Base-by-base conservation (phyloP, 2,113 vertebrate species). In the Taurulus bubalis region DNA sequence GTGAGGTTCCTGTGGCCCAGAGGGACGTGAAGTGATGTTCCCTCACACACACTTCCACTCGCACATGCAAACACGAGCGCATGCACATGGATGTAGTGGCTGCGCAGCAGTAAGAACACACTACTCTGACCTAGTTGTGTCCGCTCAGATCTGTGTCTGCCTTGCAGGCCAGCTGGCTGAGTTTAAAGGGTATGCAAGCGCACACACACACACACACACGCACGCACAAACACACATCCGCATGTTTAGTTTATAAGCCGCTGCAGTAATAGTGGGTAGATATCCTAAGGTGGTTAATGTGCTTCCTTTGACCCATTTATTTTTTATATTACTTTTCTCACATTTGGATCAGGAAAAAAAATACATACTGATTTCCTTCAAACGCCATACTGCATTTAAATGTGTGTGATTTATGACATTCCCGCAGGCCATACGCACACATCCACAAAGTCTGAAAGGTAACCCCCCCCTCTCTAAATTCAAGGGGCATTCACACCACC, bases 71-170 rank as follows among this genome's bases (percentile, higher is more conserved):
- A 88, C 59, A 73, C 58, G 71, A 84, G 84, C 69, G 73, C 73
- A 77, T 79, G 53, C 65, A 40, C 58, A 53, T 26, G 64, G 45
- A 80, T 81, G 59, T 55, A 79, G 70, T 80, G 70, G 75, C 60
- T 82, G 76, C 77, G 60, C 74, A 83, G 83, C 79, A 77, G 74
- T 16, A 74, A 70, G 69, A 85, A 82, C 79, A 80, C 82, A 74
- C 66, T 68, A 62, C 70, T 60, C 67, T 91, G 88, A 88, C 88
- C 91, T 85, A 91, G 86, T 89, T 94, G 82, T 92, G 90, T 93
- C 91, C 73, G 73, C 66, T 90, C 80, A 77, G 75, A 91, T 94
- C 87, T 86, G 82, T 84, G 75, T 93, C 79, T 87, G 71, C 80
- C 75, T 80, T 71, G 68, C 60, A 79, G 58, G 79, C 87, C 85